These are phyloP conservation scores for Geopemphigus sp. DNA, from an alignment of 1,140 invertebrate genomes.

Conservation along the genomic window DNA sequence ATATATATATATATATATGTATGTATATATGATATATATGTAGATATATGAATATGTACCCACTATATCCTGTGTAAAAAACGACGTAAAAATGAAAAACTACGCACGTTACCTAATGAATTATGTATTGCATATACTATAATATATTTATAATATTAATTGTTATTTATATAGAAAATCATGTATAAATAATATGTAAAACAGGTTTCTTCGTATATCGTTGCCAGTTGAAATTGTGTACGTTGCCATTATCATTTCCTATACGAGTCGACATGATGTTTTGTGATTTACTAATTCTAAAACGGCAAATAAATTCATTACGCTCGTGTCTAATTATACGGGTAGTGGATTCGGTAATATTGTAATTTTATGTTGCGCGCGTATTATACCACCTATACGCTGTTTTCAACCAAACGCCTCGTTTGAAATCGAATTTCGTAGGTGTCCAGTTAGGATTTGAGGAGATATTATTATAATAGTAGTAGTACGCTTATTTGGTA, in stretches of 20 bases:
- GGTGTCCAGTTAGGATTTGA: background rate
- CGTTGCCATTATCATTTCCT: background rate
- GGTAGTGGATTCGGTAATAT: background rate
- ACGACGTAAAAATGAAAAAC: background rate
- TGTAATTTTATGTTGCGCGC: background rate
- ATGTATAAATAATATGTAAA: background rate
- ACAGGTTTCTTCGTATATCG: conserved; percentile 20
- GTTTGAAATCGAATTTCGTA: background rate
- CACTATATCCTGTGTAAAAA: no score
- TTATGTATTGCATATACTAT: background rate
- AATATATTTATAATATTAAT: background rate
- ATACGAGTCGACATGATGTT: conserved; percentile 11
- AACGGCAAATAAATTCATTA: background rate
- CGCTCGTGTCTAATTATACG: background rate
- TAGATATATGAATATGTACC: no score
- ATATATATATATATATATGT: no score
- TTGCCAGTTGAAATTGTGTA: conserved; percentile 25
- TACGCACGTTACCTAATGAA: background rate
- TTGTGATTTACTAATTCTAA: conserved; percentile 34
- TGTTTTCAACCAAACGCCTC: background rate
- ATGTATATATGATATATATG: no score
- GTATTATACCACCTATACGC: no score
- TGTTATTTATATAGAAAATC: background rate
- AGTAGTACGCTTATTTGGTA: background rate
- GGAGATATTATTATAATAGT: background rate